phyloP scores from a whole-genome alignment of 2,797 vertebrate species.

The Echeneis naucrates region DNA sequence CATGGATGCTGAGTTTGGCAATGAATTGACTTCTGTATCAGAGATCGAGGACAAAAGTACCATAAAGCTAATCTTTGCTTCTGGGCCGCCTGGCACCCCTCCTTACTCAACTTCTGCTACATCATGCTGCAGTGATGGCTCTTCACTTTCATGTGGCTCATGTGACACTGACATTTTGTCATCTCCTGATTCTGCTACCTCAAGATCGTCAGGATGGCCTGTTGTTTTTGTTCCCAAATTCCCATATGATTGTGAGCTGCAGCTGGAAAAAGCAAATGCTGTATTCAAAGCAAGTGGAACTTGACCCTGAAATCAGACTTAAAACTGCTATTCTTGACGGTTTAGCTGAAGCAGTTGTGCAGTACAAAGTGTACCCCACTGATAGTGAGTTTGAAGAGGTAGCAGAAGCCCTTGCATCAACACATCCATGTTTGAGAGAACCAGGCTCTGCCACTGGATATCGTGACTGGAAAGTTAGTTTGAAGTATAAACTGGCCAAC shows the following conservation, averaged over 20 bases:
- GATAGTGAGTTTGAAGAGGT: background rate
- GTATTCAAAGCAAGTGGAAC: slow-evolving; percentile 8
- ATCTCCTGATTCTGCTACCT: slow-evolving; percentile 6
- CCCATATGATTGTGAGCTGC: background rate
- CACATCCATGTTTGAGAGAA: slow-evolving; percentile 23
- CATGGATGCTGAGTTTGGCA: slow-evolving; percentile 21
- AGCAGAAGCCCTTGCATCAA: background rate
- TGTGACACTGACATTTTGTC: slow-evolving; percentile 19
- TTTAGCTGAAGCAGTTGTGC: background rate
- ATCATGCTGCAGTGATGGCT: background rate
- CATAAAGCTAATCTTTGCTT: background rate
- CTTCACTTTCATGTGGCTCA: background rate
- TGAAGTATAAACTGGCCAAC: slow-evolving; percentile 25
- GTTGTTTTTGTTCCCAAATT: background rate
- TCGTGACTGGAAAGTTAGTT: slow-evolving; percentile 2
- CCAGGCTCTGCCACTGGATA: too few relatives aligned
- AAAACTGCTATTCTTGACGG: slow-evolving; percentile 12
- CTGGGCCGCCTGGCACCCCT: background rate
- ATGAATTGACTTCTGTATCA: slow-evolving; percentile 3
- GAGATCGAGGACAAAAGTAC: slow-evolving; percentile 28
- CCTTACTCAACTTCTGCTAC: background rate
- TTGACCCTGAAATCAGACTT: background rate
- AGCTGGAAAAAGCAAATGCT: slow-evolving; percentile 8
- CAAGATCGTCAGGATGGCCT: background rate
- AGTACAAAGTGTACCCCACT: slow-evolving; percentile 30